A percentile compares a stretch with the other conserved stretches of the same genome.
Evolutionary conservation across 1,140 invertebrate genomes (phyloP).

Genomic region (Lepidurus couesii): DNA sequence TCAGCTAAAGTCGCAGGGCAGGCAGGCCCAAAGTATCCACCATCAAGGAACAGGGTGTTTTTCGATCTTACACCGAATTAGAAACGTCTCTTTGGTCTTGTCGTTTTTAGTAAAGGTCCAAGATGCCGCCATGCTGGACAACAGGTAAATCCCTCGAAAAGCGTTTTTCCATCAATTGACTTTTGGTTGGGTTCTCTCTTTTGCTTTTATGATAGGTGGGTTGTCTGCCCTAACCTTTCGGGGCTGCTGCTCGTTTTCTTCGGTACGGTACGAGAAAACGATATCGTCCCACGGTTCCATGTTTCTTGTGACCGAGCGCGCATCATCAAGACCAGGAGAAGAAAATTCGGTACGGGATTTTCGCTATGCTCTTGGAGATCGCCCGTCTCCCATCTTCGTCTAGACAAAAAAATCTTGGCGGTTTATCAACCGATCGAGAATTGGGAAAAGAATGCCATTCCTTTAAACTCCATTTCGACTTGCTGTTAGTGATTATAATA

Average conservation of each 20-base stretch:
- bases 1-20: background rate
- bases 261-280: background rate
- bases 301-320: background rate
- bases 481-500: background rate
- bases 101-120: background rate
- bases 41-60: background rate
- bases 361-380: background rate
- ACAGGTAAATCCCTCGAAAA: conserved; percentile 5
- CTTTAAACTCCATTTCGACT: background rate
- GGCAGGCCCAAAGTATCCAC: background rate
- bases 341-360: background rate
- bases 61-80: conserved; percentile 10
- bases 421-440: background rate
- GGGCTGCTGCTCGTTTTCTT: background rate
- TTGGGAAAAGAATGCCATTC: background rate
- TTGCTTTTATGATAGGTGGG: conserved; percentile 22
- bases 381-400: background rate
- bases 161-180: conserved; percentile 8
- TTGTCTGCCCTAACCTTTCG: conserved; percentile 18
- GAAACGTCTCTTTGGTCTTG: background rate
- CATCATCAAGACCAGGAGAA: background rate
- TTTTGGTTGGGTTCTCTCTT: conserved; percentile 5
- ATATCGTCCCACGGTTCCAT: background rate
- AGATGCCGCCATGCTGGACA: conserved; percentile 5
- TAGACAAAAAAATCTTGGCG: background rate